A percentile compares a stretch with the other conserved stretches of the same genome.
Evolutionary conservation across 2,888 invertebrate species (phyloP).

Genomic region (Adineta ricciae): DNA sequence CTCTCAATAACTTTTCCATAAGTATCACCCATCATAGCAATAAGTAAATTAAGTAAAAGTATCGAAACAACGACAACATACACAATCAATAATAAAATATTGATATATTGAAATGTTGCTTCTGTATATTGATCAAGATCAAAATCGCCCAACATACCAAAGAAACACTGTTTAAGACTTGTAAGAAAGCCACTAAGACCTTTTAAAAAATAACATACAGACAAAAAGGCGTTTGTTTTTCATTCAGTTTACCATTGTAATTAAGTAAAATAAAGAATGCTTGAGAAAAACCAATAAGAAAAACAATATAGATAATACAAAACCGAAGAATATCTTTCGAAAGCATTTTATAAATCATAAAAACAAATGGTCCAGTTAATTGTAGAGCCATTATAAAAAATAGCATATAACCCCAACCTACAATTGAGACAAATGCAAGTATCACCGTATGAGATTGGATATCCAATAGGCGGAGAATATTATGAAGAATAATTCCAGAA

Average conservation of each 20-base stretch:
- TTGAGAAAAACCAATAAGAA: constrained; percentile 93
- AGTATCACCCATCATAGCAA: constrained; percentile 99
- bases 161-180: not conserved
- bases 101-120: constrained; percentile 14
- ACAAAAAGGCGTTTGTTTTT: not conserved
- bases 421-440: not conserved
- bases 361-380: constrained; percentile 78
- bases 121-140: not conserved
- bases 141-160: constrained; percentile 20
- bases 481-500: not conserved
- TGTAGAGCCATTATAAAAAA: constrained; percentile 11
- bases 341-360: constrained; percentile 97
- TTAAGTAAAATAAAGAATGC: constrained; percentile 53
- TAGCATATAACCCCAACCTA: constrained; percentile 17
- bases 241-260: not conserved
- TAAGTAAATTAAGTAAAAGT: constrained; percentile 87
- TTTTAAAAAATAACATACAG: not conserved
- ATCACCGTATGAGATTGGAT: not conserved
- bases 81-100: constrained; percentile 56
- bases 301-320: constrained; percentile 87
- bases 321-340: constrained; percentile 87
- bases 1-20: constrained; percentile 88
- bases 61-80: constrained; percentile 95
- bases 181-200: not conserved
- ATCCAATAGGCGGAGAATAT: not conserved